phyloP scores from a whole-genome alignment of 1,140 invertebrate genomes.

The Calycopis cecrops region DNA sequence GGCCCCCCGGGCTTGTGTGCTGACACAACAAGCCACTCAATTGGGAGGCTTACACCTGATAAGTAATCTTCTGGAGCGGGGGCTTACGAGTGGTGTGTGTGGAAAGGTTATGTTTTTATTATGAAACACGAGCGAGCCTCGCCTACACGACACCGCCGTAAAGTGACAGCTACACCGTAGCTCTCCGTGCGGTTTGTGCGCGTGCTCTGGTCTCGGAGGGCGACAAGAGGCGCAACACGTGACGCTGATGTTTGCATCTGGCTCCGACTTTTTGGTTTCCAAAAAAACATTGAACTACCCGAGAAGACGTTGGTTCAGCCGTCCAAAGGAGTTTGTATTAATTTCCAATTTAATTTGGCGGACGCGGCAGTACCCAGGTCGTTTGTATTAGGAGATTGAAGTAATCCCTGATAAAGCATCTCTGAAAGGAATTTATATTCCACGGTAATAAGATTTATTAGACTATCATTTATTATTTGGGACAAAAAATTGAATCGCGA shows the following conservation, averaged over 20 bases:
- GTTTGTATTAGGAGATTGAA: slow-evolving; percentile 3
- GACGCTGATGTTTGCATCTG: no score
- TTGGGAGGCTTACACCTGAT: slow-evolving; percentile 5
- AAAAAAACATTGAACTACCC: no score
- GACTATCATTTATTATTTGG: slow-evolving; percentile 4
- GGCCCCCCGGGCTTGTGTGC: slow-evolving; percentile 26
- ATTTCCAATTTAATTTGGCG: background rate
- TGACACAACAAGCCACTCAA: background rate
- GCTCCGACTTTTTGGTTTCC: no score
- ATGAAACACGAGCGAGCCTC: no score
- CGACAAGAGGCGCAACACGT: no score
- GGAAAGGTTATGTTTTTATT: background rate
- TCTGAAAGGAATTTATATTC: slow-evolving; percentile 1
- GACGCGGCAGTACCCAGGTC: background rate
- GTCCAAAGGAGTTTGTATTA: background rate
- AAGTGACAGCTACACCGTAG: no score
- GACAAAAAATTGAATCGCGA: background rate
- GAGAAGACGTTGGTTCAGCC: no score
- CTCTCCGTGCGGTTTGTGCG: no score
- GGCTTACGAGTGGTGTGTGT: background rate
- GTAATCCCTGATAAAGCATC: background rate
- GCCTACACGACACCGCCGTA: no score
- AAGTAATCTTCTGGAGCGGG: background rate
- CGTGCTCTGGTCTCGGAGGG: no score
- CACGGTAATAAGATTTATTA: slow-evolving; percentile 7